Conservation (phyloP, 2,888 invertebrate species). For the Urechis unicinctus region DNA sequence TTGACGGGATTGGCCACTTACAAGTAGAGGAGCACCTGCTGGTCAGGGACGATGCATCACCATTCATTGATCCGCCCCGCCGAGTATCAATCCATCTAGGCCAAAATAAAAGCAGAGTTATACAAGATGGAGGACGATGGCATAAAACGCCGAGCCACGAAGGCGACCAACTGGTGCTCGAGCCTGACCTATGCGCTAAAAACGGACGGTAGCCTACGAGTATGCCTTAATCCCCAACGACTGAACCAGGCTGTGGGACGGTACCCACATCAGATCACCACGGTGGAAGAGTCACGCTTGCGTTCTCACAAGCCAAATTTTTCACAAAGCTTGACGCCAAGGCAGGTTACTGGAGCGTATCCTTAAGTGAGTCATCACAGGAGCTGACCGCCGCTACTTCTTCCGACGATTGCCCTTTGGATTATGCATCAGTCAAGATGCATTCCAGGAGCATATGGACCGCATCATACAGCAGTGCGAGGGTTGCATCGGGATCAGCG, state of each 20-base stretch:
- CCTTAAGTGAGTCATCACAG: slow-evolving; percentile 12
- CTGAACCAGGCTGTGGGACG: slow-evolving; percentile 17
- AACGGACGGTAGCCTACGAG: slow-evolving; percentile 13
- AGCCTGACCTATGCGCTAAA: slow-evolving; percentile 9
- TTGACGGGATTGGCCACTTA: not conserved
- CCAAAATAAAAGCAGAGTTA: not conserved
- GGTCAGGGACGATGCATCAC: not conserved
- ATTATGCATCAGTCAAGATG: not conserved
- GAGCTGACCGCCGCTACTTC: slow-evolving; percentile 10
- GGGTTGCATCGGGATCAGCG: not conserved
- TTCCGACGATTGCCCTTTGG: not conserved
- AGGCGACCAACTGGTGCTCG: slow-evolving; percentile 10
- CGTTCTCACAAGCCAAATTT: slow-evolving; percentile 12
- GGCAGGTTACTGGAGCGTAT: slow-evolving; percentile 17
- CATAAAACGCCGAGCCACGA: not conserved
- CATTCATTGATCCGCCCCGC: slow-evolving; percentile 1
- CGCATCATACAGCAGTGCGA: not conserved
- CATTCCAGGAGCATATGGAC: not conserved
- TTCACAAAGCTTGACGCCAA: slow-evolving; percentile 21
- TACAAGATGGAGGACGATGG: not conserved
- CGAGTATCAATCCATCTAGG: not conserved
- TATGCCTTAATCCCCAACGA: slow-evolving; percentile 16
- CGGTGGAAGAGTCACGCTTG: slow-evolving; percentile 19
- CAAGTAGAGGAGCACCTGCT: not conserved
- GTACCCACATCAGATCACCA: slow-evolving; percentile 14